Evolutionary conservation across 1,140 invertebrate species (phyloP).

Genomic region (Papilio aristodemus): DNA sequence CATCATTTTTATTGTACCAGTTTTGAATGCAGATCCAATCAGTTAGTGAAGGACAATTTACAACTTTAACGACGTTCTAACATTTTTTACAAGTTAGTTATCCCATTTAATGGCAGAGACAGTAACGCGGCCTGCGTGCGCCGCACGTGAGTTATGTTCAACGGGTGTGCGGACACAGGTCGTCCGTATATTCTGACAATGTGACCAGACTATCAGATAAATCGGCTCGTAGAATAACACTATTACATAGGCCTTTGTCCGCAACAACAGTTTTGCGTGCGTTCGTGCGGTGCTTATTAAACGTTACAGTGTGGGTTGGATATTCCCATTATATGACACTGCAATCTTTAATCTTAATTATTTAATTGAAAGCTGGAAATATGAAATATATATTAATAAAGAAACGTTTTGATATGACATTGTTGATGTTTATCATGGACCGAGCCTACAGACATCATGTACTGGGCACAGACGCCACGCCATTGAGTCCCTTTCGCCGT

Average conservation of each 20-base stretch:
- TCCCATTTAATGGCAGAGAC: background rate
- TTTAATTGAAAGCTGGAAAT: no score
- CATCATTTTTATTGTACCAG: no score
- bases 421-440: no score
- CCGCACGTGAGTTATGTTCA: conserved; percentile 11
- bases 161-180: conserved; percentile 33
- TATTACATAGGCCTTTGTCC: conserved; percentile 67
- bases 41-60: no score
- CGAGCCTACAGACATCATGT: no score
- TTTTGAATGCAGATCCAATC: no score
- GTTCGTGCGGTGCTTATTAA: conserved; percentile 33
- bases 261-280: conserved; percentile 45
- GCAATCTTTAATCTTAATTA: background rate
- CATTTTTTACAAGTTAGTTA: background rate
- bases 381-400: background rate
- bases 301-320: background rate
- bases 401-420: no score
- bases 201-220: conserved; percentile 64
- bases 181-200: conserved; percentile 63
- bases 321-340: background rate
- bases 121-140: background rate
- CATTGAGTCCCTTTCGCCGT: no score
- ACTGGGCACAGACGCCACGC: no score
- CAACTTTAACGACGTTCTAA: no score
- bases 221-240: conserved; percentile 58